Base-by-base conservation (phyloP, 2,888 invertebrate genomes). In the Andrena trimmerana region DNA sequence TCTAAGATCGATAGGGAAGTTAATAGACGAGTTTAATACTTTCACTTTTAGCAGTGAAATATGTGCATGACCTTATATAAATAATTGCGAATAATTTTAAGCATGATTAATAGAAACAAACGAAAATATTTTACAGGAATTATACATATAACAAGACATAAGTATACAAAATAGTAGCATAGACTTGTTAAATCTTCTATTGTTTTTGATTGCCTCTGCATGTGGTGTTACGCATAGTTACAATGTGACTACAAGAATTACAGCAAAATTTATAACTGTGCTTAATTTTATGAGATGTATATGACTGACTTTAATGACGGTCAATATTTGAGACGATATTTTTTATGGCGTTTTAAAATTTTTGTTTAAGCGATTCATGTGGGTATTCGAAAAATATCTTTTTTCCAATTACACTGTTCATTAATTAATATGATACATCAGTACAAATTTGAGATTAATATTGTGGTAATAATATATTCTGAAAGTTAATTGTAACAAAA, bases 181-280 rank as follows among this genome's bases (percentile, higher is more conserved):
- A 57, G 20, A 24, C 20, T 24, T 67, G 31, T 66, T 33, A 63
- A 62, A 54, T 27, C 69, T 69, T 36, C 50, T 7, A 48, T 20
- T 24, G 20, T 27, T 65, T 48, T 42, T 48, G 42, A 13, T 65
- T 24, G 20, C 27, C 48, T 65, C 13, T 65, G 65, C 48, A 42
- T 65, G 65, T 48, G 36, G 42, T 65, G 42, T 36, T 65, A 27
- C 24, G 52, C 57, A 57, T 57, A 27, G 24, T 52, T 52, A 57
- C 24, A 10, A 13, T 10, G 27, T 24, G 10, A 57, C 24, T 57
- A 57, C 27, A 57, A 57, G 10, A 57, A 24, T 52, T 57, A 24
- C 24, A 57, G 57, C 24, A 10, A 10, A 57, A 27, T 57, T 24
- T 24, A 24, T 57, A 24, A 57, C 10, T 57, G 24, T 27, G 24